These are phyloP conservation scores for Anomalospiza imberbis DNA, from an alignment of 2,797 vertebrate genomes.

Conservation along the genomic window DNA sequence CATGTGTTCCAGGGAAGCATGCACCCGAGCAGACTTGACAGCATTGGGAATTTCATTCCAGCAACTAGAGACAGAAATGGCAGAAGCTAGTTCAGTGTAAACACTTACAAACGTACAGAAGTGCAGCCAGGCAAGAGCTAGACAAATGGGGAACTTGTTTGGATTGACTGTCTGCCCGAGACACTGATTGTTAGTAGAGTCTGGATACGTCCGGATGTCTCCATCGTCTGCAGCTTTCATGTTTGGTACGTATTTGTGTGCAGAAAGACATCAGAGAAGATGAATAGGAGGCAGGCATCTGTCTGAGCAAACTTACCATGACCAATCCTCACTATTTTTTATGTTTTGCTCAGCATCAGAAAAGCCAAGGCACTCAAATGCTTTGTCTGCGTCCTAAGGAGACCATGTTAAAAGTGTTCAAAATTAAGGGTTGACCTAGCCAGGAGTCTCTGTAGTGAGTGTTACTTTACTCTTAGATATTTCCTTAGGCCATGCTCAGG, in stretches of 20 bases:
- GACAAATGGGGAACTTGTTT: constrained; percentile 63
- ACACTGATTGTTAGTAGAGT: constrained; percentile 51
- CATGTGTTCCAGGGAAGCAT: background rate
- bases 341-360: background rate
- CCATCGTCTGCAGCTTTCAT: constrained; percentile 58
- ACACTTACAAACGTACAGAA: constrained; percentile 63
- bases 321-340: background rate
- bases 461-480: background rate
- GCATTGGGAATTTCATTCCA: constrained; percentile 58
- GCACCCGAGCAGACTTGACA: constrained; percentile 52
- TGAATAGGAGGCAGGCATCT: constrained; percentile 31
- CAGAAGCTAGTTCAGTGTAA: constrained; percentile 67
- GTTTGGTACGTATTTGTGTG: constrained; percentile 59
- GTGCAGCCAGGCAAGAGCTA: constrained; percentile 58
- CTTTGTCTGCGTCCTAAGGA: background rate
- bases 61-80: constrained; percentile 64
- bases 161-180: constrained; percentile 69
- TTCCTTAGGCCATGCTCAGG: background rate
- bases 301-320: background rate
- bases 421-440: background rate
- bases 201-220: constrained; percentile 51
- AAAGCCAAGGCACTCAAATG: background rate
- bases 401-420: background rate
- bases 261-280: constrained; percentile 34
- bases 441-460: background rate